Conservation (phyloP, 2,888 invertebrate genomes). For the Andrena marginata region DNA sequence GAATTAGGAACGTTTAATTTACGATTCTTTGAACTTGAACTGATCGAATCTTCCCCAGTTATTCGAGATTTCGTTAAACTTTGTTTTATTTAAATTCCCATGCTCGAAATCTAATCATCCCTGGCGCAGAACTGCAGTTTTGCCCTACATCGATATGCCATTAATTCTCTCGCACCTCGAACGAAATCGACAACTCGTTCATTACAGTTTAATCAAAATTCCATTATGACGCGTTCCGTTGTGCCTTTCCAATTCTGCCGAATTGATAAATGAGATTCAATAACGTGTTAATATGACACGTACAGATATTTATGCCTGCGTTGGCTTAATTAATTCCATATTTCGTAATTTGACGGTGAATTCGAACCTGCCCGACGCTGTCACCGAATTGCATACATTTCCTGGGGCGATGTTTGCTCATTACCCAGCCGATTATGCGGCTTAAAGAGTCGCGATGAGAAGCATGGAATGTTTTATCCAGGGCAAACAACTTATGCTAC, state of each 20-base stretch:
- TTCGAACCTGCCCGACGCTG: neutral
- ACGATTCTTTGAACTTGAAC: neutral
- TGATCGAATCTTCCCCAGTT: neutral
- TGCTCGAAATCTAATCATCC: neutral
- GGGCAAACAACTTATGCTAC: neutral
- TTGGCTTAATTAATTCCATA: neutral
- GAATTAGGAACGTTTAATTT: neutral
- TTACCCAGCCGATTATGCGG: neutral
- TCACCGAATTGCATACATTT: neutral
- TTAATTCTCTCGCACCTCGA: neutral
- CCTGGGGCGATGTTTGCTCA: neutral
- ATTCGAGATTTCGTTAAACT: neutral
- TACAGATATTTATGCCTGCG: neutral
- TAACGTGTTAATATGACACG: neutral
- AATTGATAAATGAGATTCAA: conserved; percentile 3
- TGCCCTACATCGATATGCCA: neutral
- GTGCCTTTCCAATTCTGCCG: neutral
- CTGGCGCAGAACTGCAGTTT: neutral
- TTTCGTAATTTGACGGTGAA: conserved; percentile 3
- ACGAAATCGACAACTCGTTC: neutral
- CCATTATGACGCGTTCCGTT: neutral
- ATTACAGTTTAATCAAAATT: conserved; percentile 7
- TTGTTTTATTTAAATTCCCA: neutral
- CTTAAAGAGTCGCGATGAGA: neutral
- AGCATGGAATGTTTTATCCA: neutral